A percentile compares a stretch with the other conserved stretches of the same genome.
phyloP scores from a whole-genome alignment of 1,140 invertebrate species.

The Drosophila persimilis region DNA sequence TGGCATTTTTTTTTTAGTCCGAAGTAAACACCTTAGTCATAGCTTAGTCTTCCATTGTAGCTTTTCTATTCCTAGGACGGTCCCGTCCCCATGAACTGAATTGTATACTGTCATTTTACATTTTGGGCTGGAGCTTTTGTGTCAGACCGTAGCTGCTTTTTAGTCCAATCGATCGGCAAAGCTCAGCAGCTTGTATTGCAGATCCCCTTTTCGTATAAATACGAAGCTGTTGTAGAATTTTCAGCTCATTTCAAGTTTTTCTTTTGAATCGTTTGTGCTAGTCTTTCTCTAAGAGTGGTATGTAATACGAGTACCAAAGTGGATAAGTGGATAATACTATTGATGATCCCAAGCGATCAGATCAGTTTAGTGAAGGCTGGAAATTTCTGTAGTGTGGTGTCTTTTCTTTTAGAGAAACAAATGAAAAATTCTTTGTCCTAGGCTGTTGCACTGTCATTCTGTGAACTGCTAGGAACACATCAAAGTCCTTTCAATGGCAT shows the following conservation, averaged over 20 bases:
- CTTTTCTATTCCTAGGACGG: not conserved
- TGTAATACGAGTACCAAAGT: constrained; percentile 25
- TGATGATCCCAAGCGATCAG: not conserved
- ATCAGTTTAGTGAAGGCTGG: too few relatives aligned
- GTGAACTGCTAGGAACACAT: too few relatives aligned
- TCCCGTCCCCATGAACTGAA: not conserved
- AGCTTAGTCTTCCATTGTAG: constrained; percentile 2
- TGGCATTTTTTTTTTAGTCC: constrained; percentile 33
- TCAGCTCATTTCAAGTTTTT: constrained; percentile 74
- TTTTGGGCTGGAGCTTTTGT: constrained; percentile 25
- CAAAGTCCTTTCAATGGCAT: too few relatives aligned
- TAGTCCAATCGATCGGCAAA: constrained; percentile 19
- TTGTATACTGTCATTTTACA: constrained; percentile 7
- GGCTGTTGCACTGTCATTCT: too few relatives aligned
- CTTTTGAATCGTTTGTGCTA: constrained; percentile 44
- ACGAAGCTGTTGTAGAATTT: constrained; percentile 65
- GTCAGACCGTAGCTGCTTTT: constrained; percentile 40
- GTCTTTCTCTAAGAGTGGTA: constrained; percentile 43
- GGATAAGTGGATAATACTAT: not conserved
- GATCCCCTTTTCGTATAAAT: constrained; percentile 60
- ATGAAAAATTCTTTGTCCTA: too few relatives aligned
- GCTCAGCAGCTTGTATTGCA: constrained; percentile 30
- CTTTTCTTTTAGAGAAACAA: too few relatives aligned
- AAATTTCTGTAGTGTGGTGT: not conserved
- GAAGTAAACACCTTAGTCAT: constrained; percentile 54